Percentiles rank a stretch among this genome's conserved stretches.
phyloP scores from a whole-genome alignment of 2,888 invertebrate genomes.

The Gortyna flavago region DNA sequence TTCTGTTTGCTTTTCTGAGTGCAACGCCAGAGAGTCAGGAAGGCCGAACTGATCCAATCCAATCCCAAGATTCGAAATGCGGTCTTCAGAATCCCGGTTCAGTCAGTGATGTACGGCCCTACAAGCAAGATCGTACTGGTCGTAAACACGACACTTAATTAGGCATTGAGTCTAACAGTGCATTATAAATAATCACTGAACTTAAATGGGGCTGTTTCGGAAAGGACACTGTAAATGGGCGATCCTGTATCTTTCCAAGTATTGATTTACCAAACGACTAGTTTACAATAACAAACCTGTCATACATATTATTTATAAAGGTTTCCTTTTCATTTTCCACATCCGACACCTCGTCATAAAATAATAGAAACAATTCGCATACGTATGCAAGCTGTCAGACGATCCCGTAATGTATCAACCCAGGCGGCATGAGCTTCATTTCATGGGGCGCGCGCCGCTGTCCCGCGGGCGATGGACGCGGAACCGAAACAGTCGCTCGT shows the following conservation, averaged over 20 bases:
- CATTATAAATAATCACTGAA: background rate
- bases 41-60: no score
- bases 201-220: background rate
- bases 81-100: background rate
- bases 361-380: slow-evolving; percentile 48
- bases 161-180: no score
- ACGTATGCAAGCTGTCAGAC: slow-evolving; percentile 41
- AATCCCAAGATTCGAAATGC: background rate
- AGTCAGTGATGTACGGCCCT: background rate
- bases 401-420: slow-evolving; percentile 52
- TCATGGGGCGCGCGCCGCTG: slow-evolving; percentile 56
- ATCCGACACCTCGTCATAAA: slow-evolving; percentile 37
- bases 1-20: no score
- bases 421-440: slow-evolving; percentile 57
- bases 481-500: slow-evolving; percentile 37
- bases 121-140: background rate
- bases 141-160: background rate
- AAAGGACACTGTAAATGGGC: background rate
- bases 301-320: background rate
- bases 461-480: slow-evolving; percentile 54
- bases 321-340: slow-evolving; percentile 38
- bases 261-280: background rate
- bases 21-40: no score
- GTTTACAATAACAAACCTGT: slow-evolving; percentile 16
- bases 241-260: background rate